A percentile compares a stretch with the other conserved stretches of the same genome.
Evolutionary conservation across 2,888 invertebrate genomes (phyloP).

Genomic region (Torymus aiolomorphi): DNA sequence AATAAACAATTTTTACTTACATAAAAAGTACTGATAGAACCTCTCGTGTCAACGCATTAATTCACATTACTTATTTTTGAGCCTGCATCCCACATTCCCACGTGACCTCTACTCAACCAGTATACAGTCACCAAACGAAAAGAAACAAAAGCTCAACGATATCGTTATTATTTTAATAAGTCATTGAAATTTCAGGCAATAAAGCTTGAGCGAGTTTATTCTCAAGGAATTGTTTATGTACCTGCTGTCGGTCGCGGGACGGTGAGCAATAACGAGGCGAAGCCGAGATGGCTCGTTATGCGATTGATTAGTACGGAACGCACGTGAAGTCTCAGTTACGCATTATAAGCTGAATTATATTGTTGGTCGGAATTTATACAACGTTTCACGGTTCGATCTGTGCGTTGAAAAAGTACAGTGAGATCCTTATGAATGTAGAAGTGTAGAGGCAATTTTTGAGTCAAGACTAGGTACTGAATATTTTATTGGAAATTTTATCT

Average conservation of each 20-base stretch:
- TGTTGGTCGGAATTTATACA: constrained; percentile 9
- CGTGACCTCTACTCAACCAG: no score
- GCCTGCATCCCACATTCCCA: no score
- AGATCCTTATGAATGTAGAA: no score
- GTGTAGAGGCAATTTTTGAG: no score
- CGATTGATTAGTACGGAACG: constrained; percentile 32
- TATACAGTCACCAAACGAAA: background rate
- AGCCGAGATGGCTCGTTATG: constrained; percentile 15
- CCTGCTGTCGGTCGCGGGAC: background rate
- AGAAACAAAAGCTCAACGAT: background rate
- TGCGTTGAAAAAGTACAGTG: background rate
- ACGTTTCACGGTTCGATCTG: constrained; percentile 16
- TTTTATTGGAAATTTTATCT: no score
- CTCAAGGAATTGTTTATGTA: background rate
- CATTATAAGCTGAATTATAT: constrained; percentile 9
- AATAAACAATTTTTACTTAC: no score
- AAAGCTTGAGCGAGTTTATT: constrained; percentile 13
- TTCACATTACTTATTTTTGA: no score
- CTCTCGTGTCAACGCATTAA: no score
- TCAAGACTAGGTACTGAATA: no score
- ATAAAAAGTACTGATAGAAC: no score
- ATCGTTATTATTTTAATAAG: background rate
- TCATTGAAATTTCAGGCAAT: constrained; percentile 7
- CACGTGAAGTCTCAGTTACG: constrained; percentile 19
- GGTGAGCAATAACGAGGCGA: constrained; percentile 6